Base-by-base conservation (phyloP, 2,888 invertebrate genomes). In the Agrochola litura region DNA sequence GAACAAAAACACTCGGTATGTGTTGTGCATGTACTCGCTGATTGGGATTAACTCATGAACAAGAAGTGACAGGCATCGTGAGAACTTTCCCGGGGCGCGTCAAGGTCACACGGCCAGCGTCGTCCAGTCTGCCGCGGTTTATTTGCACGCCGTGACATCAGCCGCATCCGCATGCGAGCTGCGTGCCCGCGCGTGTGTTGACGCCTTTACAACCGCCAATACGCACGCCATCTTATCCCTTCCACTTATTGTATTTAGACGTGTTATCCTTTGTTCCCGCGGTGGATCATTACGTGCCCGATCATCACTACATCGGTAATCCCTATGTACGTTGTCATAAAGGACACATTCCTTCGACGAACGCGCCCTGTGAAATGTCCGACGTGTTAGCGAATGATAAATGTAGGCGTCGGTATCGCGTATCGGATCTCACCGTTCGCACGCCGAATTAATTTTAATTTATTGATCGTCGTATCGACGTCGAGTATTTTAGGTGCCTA, bases 381-480 rank as follows among this genome's bases (percentile, higher is more conserved):
- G 95, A 95, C 95, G 95, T 95, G 96, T 96, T 96, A 96, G 94
- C 96, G 96, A 96, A 96, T 96, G 96, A 96, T 96, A 96, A 96
- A 96, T 96, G 96, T 96, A 96, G 96, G 96, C 96, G 96, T 96
- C 93, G 93, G 91, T 96, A 96, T 96, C 96, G 95, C 94, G 93
- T 95, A 96, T 96, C 96, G 96, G 95, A 96, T 96, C 96, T 96
- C 94, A 89, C 93, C 96, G 96, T 96, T 96, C 96, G 96, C 96
- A 96, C 96, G 96, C 96, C 96, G 96, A 96, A 96, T 96, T 96
- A 96, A 96, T 96, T 96, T 96, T 96, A 96, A 96, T 96, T 96
- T 96, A 96, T 96, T 96, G 96, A 96, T 96, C 95, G 95, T 92
- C 93, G 95, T 95, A 96, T 95, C 95, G 95, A 94, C 94, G 93